Percentiles rank a stretch among this genome's conserved stretches.
These are phyloP conservation scores for Mercenaria mercenaria DNA, from an alignment of 1,140 invertebrate genomes.

Conservation along the genomic window DNA sequence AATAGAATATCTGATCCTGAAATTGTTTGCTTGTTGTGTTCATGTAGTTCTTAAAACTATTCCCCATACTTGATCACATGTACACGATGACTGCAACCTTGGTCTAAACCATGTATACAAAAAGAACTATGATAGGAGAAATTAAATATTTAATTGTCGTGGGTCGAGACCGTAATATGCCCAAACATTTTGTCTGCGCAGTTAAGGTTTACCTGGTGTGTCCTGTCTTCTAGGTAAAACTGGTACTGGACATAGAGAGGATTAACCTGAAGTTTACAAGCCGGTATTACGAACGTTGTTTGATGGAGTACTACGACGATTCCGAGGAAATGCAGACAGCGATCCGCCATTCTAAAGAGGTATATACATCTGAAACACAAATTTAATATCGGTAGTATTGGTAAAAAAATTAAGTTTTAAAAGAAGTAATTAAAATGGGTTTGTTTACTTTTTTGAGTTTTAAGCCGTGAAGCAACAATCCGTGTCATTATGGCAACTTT, in stretches of 20 bases:
- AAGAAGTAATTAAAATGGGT: neutral
- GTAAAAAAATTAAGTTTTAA: neutral
- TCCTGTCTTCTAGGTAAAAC: conserved; percentile 34
- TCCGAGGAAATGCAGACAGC: conserved; percentile 30
- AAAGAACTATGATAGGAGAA: no score
- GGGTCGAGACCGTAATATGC: no score
- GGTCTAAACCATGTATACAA: no score
- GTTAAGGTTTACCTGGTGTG: no score
- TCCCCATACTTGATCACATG: no score
- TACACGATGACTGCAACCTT: no score
- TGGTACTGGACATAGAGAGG: conserved; percentile 60
- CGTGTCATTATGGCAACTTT: neutral
- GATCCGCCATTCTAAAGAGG: conserved; percentile 32
- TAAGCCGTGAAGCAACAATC: neutral
- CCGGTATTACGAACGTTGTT: conserved; percentile 5
- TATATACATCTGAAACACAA: neutral
- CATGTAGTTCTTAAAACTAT: no score
- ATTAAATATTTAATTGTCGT: no score
- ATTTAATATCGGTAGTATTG: neutral
- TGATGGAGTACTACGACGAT: neutral
- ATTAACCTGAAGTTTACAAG: conserved; percentile 46
- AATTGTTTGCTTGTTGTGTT: no score
- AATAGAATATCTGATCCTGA: no score
- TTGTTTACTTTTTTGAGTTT: neutral
- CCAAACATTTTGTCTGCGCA: no score